These are phyloP conservation scores for Meiosimyza platycephala DNA, from an alignment of 2,888 invertebrate species.

Conservation along the genomic window DNA sequence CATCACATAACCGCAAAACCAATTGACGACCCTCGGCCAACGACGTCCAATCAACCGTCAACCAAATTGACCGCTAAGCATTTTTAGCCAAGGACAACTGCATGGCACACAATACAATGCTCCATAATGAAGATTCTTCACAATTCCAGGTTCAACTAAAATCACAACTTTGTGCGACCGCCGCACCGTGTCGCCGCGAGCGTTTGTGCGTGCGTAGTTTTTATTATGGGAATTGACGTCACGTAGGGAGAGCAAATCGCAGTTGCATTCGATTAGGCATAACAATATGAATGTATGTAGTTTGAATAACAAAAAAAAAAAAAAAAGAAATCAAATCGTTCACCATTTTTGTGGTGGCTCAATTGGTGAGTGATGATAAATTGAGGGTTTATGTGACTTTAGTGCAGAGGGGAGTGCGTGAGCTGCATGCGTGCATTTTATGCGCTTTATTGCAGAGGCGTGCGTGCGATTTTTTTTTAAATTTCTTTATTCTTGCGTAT, in stretches of 20 bases:
- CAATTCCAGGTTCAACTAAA: slow-evolving; percentile 47
- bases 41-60: slow-evolving; percentile 36
- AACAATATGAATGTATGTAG: not conserved
- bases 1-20: slow-evolving; percentile 41
- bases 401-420: slow-evolving; percentile 25
- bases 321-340: not conserved
- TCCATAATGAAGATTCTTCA: slow-evolving; percentile 59
- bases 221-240: slow-evolving; percentile 16
- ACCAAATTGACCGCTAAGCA: slow-evolving; percentile 33
- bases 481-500: slow-evolving; percentile 19
- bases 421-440: slow-evolving; percentile 38
- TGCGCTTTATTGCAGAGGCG: slow-evolving; percentile 34
- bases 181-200: slow-evolving; percentile 49
- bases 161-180: slow-evolving; percentile 57
- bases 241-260: not conserved
- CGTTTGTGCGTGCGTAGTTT: slow-evolving; percentile 40
- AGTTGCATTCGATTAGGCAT: not conserved
- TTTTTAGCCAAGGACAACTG: slow-evolving; percentile 47
- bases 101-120: slow-evolving; percentile 53
- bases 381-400: slow-evolving; percentile 10
- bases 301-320: not conserved
- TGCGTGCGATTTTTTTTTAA: slow-evolving; percentile 36
- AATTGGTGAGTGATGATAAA: not conserved
- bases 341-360: too few species aligned
- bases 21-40: slow-evolving; percentile 41